Base-by-base conservation (phyloP, 2,797 vertebrate species). In the Crenuchus spilurus region DNA sequence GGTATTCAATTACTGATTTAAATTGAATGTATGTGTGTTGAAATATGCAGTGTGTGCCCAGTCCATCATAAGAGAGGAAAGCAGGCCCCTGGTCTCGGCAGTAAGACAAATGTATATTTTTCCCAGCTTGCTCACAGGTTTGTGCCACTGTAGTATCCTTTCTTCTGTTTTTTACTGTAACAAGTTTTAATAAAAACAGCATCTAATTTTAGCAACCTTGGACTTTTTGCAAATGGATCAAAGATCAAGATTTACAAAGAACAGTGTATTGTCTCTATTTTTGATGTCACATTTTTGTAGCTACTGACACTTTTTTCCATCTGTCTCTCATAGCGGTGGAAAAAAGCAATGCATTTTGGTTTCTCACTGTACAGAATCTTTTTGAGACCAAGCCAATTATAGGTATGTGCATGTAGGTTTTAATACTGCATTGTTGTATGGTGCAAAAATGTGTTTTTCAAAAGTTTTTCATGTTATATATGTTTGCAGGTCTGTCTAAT, bases 401-500 rank as follows among this genome's bases (percentile, higher is more conserved):
- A 71, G 75, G 75, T 72, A 72, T 11, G 33, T 66, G 30, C 26
- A 3, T 46, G 14, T 55, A 22, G 24, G 4, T 39, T 7, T 24
- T 5, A 22, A 28, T 31, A 24, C 51, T 13, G 14, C 9, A 10
- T 33, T 33, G 3, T 5, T 10, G 48, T 20, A 14, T 13, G 11
- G 28, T 55, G 2, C 4, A 9, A 4, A 74, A 52, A 24, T 41
- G 0, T 2, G 0, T 44, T 58, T 37, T 20, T 35, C 10, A 66
- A 6, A 46, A 62, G 51, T n/a, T 2, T 20, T 4, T 7, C 16
- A 18, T 52, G 37, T 42, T 60, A 39, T 42, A 6, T 65, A 16
- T 63, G 4, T 46, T 39, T 64, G 13, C 44, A 77, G 75, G 75
- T 66, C 24, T 77, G 3, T 61, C 60, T 22, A 66, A 72, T 37